Evolutionary conservation across 1,140 invertebrate genomes (phyloP), one percentile per base, ranked within the genome.

Genomic region (Samia ricini): DNA sequence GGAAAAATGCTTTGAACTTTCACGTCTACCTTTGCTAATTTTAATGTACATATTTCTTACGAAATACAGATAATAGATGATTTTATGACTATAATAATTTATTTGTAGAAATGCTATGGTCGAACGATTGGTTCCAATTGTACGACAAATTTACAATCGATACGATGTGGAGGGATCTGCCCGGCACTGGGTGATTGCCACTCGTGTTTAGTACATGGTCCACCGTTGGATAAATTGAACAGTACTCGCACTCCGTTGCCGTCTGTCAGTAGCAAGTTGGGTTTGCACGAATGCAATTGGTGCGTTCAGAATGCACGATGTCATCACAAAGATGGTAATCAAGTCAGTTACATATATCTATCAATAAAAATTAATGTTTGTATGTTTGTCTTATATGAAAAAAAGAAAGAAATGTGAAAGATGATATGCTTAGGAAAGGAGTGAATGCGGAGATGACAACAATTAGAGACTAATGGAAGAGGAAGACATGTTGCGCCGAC

Each of bases 281-380:
- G 93, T 4, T 85, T 96, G 2, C 94, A 95, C 42, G 94, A 96
- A 57, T 98, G 97, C 85, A 96, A 94, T 20, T 98, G 97, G 97
- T 98, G 97, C 83, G 97, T 98, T 0, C 96, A 98, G 81, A 97
- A 97, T 77, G 96, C 96, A 0, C 91, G 94, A n/a, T 98, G 97
- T 83, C 96, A 97, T 84, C 95, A 95, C 71, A 95, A 95, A 74
- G 95, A 97, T 78, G 95, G 93, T 94, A 19, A n/a, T 12, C 4
- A 55, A 50, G 57, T 60, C 22, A 33, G 22, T 55, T 19, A 4
- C 0, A n/a, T 26, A 8, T 56, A n/a, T n/a, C n/a, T n/a, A n/a
- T n/a, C n/a, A n/a, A n/a, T n/a, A n/a, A n/a, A n/a, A n/a, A n/a
- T n/a, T n/a, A n/a, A n/a, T n/a, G n/a, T n/a, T n/a, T n/a, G n/a